Conservation (phyloP, 2,113 vertebrate genomes). For the Geothlypis trichas region DNA sequence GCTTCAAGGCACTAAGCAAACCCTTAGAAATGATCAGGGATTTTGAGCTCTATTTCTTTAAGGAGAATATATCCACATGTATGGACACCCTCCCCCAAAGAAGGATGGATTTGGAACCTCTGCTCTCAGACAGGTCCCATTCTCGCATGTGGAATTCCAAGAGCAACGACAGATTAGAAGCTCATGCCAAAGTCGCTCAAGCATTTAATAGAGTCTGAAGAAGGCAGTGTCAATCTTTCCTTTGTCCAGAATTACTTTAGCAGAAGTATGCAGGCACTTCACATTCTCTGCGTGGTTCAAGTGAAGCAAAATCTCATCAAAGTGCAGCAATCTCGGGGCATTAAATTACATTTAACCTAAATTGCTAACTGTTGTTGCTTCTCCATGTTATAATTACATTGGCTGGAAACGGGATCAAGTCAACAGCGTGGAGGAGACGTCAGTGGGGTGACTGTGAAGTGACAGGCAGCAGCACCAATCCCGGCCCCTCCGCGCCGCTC, state of each 20-base stretch:
- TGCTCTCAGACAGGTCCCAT: neutral
- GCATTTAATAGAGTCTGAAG: slow-evolving; percentile 33
- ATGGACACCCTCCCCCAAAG: neutral
- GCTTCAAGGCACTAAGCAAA: neutral
- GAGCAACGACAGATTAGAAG: slow-evolving; percentile 29
- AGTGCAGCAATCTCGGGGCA: neutral
- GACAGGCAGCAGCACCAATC: slow-evolving; percentile 42
- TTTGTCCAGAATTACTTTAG: slow-evolving; percentile 44
- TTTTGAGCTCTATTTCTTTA: neutral
- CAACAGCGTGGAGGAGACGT: neutral
- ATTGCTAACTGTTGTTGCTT: slow-evolving; percentile 36
- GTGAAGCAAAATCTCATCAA: slow-evolving; percentile 26
- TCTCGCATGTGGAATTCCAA: neutral
- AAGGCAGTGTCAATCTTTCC: slow-evolving; percentile 35
- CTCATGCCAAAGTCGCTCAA: slow-evolving; percentile 5
- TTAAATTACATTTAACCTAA: slow-evolving; percentile 37
- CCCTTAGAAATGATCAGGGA: neutral
- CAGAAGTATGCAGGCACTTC: slow-evolving; percentile 28
- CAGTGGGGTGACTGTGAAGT: slow-evolving; percentile 54
- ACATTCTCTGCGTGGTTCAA: neutral
- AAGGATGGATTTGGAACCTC: slow-evolving; percentile 15
- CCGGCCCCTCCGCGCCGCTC: fast-evolving
- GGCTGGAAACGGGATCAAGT: slow-evolving; percentile 13
- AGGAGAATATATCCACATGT: neutral
- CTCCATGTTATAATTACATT: slow-evolving; percentile 23